Conservation (phyloP, 2,888 invertebrate genomes). For the Troilus luridus region DNA sequence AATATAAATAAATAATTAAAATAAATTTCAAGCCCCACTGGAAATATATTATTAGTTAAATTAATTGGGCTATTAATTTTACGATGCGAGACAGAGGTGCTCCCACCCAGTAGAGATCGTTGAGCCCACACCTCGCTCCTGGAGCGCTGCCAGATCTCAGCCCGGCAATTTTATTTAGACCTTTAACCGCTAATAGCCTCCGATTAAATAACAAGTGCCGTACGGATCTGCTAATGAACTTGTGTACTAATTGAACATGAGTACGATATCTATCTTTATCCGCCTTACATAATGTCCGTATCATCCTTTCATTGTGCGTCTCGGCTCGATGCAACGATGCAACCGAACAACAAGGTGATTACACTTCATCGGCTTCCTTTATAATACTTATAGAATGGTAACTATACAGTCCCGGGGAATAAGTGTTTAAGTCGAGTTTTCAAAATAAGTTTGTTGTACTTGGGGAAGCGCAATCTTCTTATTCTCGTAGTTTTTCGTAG, state of each 20-base stretch:
- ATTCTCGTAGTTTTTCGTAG: too few species aligned
- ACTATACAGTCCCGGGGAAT: too few species aligned
- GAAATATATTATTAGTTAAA: background rate
- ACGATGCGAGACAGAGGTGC: background rate
- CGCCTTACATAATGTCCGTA: background rate
- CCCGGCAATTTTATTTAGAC: background rate
- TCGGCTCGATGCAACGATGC: background rate
- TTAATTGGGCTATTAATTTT: background rate
- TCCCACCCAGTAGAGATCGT: background rate
- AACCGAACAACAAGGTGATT: too few species aligned
- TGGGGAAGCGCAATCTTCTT: too few species aligned
- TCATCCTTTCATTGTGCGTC: background rate
- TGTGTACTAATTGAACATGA: background rate
- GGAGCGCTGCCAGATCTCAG: background rate
- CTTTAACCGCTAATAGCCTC: background rate
- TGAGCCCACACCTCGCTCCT: background rate
- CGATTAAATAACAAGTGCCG: background rate
- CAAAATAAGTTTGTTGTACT: too few species aligned
- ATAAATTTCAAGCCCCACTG: background rate
- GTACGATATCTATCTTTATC: background rate
- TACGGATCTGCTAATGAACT: background rate
- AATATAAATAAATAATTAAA: background rate
- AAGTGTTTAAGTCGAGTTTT: too few species aligned
- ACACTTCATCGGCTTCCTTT: too few species aligned
- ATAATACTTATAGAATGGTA: too few species aligned